Base-by-base conservation (phyloP, 1,140 invertebrate species). In the Conus ventricosus region DNA sequence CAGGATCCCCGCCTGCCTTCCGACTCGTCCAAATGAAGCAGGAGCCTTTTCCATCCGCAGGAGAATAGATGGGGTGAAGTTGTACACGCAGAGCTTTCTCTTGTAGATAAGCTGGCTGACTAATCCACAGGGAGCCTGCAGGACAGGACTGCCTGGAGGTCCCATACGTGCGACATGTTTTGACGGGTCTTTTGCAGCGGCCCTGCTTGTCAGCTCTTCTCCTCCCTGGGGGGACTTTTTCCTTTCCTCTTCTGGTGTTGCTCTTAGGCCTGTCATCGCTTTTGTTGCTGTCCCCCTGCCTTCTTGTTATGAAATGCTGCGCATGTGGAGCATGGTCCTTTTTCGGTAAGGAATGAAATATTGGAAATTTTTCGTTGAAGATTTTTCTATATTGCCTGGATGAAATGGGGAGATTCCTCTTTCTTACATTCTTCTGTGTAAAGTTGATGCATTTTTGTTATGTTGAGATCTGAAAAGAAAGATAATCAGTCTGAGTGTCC, bases 1-100 rank as follows among this genome's bases (percentile, higher is more conserved):
- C 20, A 54, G 88, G 84, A 85, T 55, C 85, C 88, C 87, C 91
- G 90, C 76, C 82, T 76, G 39, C 91, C 92, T 78, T 93, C 80
- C n/a, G 86, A 83, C 82, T 93, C 92, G 88, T 91, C 92, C 92
- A 92, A 25, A 92, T 82, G 89, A 90, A 92, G 71, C 92, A 92
- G 23, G 75, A 57, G 53, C 75, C 91, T 27, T 89, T 78, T 54
- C 88, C 81, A 88, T 87, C 84, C 78, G 75, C 88, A 27, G 91
- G 81, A 67, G 90, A 84, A 75, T 91, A 91, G n/a, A 92, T 60
- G 3, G 89, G 3, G 89, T 91, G 55, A 91, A 90, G 84, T 93
- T 92, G 76, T 91, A 92, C 84, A 85, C 88, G 88, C 71, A 88
- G 63, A 92, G 80, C 88, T 92, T 92, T 53, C 89, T 81, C 76